Percentiles rank a stretch among this genome's conserved stretches.
Evolutionary conservation across 2,888 invertebrate species (phyloP).

Genomic region (Morpho deidamia): DNA sequence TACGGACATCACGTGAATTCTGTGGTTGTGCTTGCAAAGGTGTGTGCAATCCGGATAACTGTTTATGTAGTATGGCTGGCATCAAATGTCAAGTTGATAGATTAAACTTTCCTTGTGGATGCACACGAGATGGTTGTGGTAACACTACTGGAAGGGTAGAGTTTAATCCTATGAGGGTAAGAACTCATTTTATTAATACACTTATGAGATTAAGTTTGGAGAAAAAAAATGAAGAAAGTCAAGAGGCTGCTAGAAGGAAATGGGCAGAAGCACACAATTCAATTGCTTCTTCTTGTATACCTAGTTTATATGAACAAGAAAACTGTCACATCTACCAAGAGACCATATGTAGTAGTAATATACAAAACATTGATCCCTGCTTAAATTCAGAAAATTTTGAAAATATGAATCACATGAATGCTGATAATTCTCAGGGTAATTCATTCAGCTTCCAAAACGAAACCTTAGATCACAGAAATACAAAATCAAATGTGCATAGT

Average conservation of each 20-base stretch:
- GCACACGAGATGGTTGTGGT: slow-evolving; percentile 94
- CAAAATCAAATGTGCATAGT: slow-evolving; percentile 48
- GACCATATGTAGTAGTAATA: slow-evolving; percentile 73
- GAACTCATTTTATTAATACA: slow-evolving; percentile 98
- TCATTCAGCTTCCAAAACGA: slow-evolving; percentile 59
- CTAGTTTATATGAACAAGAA: slow-evolving; percentile 58
- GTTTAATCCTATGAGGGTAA: slow-evolving; percentile 96
- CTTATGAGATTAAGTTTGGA: slow-evolving; percentile 95
- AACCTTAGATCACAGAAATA: slow-evolving; percentile 61
- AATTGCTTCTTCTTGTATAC: slow-evolving; percentile 45
- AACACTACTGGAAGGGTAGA: slow-evolving; percentile 96
- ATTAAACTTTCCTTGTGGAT: slow-evolving; percentile 97
- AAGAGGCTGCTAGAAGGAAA: slow-evolving; percentile 62
- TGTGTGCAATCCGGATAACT: slow-evolving; percentile 96
- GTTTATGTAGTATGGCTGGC: slow-evolving; percentile 95
- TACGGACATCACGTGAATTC: slow-evolving; percentile 93
- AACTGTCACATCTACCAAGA: slow-evolving; percentile 56
- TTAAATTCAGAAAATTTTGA: slow-evolving; percentile 82
- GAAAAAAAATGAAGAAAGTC: slow-evolving; percentile 85
- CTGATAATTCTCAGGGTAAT: slow-evolving; percentile 36
- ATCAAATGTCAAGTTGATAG: slow-evolving; percentile 99
- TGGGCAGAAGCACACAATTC: slow-evolving; percentile 65
- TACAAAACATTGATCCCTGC: slow-evolving; percentile 80
- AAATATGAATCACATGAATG: slow-evolving; percentile 81
- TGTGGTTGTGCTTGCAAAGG: slow-evolving; percentile 96